These are phyloP conservation scores for Vanessa atalanta DNA, from an alignment of 1,140 invertebrate genomes.

Conservation along the genomic window DNA sequence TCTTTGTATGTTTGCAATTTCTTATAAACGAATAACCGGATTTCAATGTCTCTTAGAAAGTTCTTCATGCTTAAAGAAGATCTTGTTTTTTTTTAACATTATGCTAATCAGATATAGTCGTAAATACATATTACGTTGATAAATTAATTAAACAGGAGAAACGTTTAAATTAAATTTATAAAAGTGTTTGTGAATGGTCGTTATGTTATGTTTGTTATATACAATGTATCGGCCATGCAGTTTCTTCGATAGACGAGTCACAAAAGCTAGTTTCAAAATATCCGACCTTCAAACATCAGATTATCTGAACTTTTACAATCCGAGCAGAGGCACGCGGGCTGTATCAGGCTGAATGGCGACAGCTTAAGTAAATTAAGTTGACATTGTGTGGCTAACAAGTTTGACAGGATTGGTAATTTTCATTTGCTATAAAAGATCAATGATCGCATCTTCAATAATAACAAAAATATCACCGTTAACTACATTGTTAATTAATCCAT, in stretches of 20 bases:
- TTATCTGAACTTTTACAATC: constrained; percentile 71
- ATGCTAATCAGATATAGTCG: background rate
- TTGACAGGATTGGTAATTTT: constrained; percentile 20
- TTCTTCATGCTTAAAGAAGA: background rate
- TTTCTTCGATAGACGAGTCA: constrained; percentile 38
- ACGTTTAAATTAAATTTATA: too few relatives aligned
- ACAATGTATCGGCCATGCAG: constrained; percentile 15
- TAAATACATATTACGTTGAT: background rate
- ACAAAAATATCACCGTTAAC: constrained; percentile 22
- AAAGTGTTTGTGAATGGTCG: too few relatives aligned
- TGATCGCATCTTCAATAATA: constrained; percentile 15
- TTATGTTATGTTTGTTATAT: background rate
- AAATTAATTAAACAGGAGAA: background rate
- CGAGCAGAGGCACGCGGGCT: constrained; percentile 21
- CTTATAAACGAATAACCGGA: background rate
- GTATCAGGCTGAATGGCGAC: constrained; percentile 48
- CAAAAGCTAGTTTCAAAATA: constrained; percentile 64
- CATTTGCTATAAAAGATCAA: constrained; percentile 15
- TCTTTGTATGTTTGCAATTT: background rate
- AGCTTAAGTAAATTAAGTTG: constrained; percentile 54
- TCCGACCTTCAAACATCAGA: constrained; percentile 63
- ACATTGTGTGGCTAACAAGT: constrained; percentile 52
- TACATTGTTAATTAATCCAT: too few relatives aligned
- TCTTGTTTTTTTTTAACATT: background rate
- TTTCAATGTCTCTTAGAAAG: background rate